Evolutionary conservation across 2,888 invertebrate species (phyloP), one percentile per base, ranked within the genome.

Genomic region (Campopleginae sp.): DNA sequence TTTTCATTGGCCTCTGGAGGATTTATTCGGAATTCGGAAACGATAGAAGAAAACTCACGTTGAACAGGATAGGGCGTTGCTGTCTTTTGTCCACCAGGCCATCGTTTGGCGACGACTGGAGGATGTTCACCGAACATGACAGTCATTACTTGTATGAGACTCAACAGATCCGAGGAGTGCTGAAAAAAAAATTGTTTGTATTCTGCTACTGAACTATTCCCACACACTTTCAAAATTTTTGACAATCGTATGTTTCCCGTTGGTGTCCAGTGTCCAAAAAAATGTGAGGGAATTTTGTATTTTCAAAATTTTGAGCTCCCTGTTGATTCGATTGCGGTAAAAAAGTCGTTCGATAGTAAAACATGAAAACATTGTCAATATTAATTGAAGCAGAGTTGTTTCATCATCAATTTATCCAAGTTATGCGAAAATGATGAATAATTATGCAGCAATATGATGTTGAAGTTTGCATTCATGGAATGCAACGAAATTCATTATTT

Each of bases 91-190:
- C 76, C 84, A 84, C 94, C 95, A 80, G 94, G 95, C 86, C 96
- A 96, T 23, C 96, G 95, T 92, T 96, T 97, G 0, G 98, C 95
- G 94, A 97, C 98, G 5, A 99, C 99, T 2, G 99, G 99, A 79
- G 99, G 99, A 89, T 97, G 95, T 88, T 99, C 99, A 48, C 99
- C 98, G 95, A 99, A 99, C 1, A 98, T 97, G 82, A 97, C 95
- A 86, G 97, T 96, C 97, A 99, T 97, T 81, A 98, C 96, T 95
- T 98, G 98, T 89, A 99, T 97, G 31, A 99, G 95, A 65, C 97
- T 97, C 78, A 97, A 94, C 87, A 99, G 94, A 93, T 99, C 98
- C 8, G 99, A 99, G 12, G 96, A 95, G 89, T 96, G 96, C 95
- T 93, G 70, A 19, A 89, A 89, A 38, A 46, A 46, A 2, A 12